phyloP scores from a whole-genome alignment of 1,140 invertebrate genomes.

The Samia ricini region DNA sequence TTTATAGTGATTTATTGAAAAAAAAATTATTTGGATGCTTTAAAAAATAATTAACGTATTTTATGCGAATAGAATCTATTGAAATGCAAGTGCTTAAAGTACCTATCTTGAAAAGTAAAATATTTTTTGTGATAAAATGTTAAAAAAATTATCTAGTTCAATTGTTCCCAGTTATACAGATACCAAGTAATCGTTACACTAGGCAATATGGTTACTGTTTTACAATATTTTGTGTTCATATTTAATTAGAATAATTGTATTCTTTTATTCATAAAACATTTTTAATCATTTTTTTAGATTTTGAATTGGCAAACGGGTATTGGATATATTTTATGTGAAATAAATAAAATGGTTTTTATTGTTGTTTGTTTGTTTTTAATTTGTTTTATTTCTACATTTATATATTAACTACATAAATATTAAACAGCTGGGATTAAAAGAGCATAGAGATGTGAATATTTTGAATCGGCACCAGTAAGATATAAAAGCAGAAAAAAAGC shows the following conservation, averaged over 20 bases:
- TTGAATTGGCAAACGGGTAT: constrained; percentile 36
- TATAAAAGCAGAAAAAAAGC: too few relatives aligned
- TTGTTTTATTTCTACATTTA: too few relatives aligned
- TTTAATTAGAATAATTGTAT: constrained; percentile 20
- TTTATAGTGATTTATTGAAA: neutral
- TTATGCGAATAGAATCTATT: neutral
- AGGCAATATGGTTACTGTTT: neutral
- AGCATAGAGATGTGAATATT: too few relatives aligned
- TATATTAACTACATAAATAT: too few relatives aligned
- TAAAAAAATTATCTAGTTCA: neutral
- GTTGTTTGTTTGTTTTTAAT: constrained; percentile 31
- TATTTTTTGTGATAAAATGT: neutral
- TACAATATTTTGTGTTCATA: neutral
- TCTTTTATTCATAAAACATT: neutral
- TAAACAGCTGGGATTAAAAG: too few relatives aligned
- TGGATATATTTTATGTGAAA: constrained; percentile 38
- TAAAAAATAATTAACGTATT: neutral
- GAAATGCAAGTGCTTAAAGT: neutral
- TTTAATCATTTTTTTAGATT: constrained; percentile 19
- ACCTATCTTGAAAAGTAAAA: neutral
- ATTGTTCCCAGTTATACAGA: neutral
- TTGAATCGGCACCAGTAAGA: too few relatives aligned
- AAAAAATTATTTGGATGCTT: neutral
- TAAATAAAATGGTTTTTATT: constrained; percentile 57
- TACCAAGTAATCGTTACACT: neutral